Evolutionary conservation across 2,113 vertebrate genomes (phyloP), one percentile per base, ranked within the genome.

Genomic region (Perognathus longimembris): DNA sequence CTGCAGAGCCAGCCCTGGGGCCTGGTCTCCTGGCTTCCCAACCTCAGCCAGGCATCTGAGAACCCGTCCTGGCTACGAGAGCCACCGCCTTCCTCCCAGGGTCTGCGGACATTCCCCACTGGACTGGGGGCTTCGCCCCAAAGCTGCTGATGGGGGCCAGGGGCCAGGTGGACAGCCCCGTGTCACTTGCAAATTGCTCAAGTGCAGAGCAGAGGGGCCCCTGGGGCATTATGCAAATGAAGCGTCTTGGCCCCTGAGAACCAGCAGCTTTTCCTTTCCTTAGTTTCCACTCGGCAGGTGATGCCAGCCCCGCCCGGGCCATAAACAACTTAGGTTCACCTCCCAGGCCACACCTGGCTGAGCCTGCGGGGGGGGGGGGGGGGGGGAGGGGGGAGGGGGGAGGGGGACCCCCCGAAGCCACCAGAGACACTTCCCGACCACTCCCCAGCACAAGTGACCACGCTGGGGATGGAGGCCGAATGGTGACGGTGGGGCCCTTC

Each of bases 181-280:
- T 0, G 28, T 0, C 30, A 71, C 54, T 24, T 22, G 34, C 38
- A 59, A 92, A 88, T 15, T 75, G 4, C 83, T 77, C 40, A 69
- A 63, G 86, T 10, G 61, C 85, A 73, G 30, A 63, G 73, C 36
- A 74, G 15, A 59, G 5, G 1, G 64, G 10, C 36, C 34, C 42
- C 36, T 38, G 17, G 38, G 90, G 45, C 64, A 6, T 15, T 70
- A 95, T 91, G 90, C 93, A 95, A 95, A 95, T 75, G 24, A 11
- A 4, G 5, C 0, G 1, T 42, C 76, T 66, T 7, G 3, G 36
- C 59, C 77, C 89, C 73, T 20, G n/a, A 73, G 79, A 82, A 77
- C 80, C 63, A 32, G 67, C n/a, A 3, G 20, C 40, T 30, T 14
- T 42, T 77, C 61, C 78, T 69, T 38, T 14, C 17, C 50, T 54